Evolutionary conservation across 2,888 invertebrate genomes (phyloP), one percentile per base, ranked within the genome.

Genomic region (Lacanobia wlatinum): DNA sequence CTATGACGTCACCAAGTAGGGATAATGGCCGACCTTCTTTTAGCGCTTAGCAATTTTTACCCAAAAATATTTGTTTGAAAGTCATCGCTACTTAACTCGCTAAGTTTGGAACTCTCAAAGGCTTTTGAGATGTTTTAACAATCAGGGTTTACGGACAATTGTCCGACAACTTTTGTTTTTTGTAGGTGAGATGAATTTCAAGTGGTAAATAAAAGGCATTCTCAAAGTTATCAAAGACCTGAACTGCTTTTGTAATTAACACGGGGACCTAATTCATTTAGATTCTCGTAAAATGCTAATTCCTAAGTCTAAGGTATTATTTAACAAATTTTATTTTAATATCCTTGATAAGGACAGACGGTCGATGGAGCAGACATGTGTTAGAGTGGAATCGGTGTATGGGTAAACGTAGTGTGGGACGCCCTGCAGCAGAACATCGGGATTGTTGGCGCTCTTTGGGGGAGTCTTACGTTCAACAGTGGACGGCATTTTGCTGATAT

Each of bases 61-160:
- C 58, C 23, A 21, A 74, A 81, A 74, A 84, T 70, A 73, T 84
- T 76, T 76, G 65, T 76, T 85, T 73, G 67, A 70, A 80, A 83
- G 64, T 72, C 67, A 70, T 73, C 60, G 69, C 55, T 48, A 66
- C 66, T 59, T 68, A 62, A 59, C 56, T 70, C 62, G 40, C 21
- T 21, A 61, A 68, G 68, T 65, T 82, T 21, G 50, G 34, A 82
- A 56, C 18, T 60, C 71, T 67, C 14, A 52, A 21, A 59, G 63
- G 56, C 48, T 64, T 78, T 67, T 50, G 34, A 60, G 34, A 52
- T 52, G 62, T 50, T 64, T 48, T 43, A 65, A 59, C 78, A 78
- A 82, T 78, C 50, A 63, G 8, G 43, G 34, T 55, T 5, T 55
- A 59, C 0, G 70, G 46, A 52, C n/a, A 46, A 80, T 68, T 76